Evolutionary conservation across 1,140 invertebrate species (phyloP).

Genomic region (Drosophila oshimai): DNA sequence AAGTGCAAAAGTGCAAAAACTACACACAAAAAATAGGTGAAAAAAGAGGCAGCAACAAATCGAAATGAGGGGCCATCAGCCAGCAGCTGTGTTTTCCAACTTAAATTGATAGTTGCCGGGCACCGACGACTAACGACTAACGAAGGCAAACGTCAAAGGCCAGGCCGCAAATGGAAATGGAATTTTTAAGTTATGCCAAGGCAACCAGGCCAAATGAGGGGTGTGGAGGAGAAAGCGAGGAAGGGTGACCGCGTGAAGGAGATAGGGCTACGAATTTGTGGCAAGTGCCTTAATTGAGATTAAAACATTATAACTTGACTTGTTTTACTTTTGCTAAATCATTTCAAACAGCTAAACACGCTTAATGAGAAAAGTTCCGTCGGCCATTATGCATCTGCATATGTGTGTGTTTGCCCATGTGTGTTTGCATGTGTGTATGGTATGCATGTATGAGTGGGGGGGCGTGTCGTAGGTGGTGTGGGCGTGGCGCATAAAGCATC

Average conservation of each 20-base stretch:
- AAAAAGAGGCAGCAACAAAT: constrained; percentile 50
- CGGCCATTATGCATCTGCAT: constrained; percentile 69
- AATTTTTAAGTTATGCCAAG: constrained; percentile 79
- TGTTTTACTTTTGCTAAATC: constrained; percentile 80
- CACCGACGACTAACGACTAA: too few relatives aligned
- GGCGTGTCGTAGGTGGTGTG: constrained; percentile 13
- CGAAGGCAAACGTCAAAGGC: constrained; percentile 70
- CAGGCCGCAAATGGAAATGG: constrained; percentile 71
- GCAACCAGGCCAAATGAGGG: constrained; percentile 35
- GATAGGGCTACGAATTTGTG: constrained; percentile 47
- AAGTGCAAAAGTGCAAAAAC: constrained; percentile 28
- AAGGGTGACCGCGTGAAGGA: neutral
- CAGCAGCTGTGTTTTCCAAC: constrained; percentile 57
- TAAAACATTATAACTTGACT: constrained; percentile 81
- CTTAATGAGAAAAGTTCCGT: constrained; percentile 78
- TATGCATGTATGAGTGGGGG: neutral
- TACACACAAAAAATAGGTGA: neutral
- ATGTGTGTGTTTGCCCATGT: constrained; percentile 2
- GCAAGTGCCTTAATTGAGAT: constrained; percentile 80
- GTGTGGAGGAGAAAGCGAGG: neutral
- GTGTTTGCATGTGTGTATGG: neutral
- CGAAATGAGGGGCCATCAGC: constrained; percentile 60
- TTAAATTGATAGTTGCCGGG: constrained; percentile 72
- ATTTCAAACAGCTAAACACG: constrained; percentile 79
- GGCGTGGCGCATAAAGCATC: constrained; percentile 43